Evolutionary conservation across 2,113 vertebrate genomes (phyloP).

Genomic region (Sphyrna mokarran): DNA sequence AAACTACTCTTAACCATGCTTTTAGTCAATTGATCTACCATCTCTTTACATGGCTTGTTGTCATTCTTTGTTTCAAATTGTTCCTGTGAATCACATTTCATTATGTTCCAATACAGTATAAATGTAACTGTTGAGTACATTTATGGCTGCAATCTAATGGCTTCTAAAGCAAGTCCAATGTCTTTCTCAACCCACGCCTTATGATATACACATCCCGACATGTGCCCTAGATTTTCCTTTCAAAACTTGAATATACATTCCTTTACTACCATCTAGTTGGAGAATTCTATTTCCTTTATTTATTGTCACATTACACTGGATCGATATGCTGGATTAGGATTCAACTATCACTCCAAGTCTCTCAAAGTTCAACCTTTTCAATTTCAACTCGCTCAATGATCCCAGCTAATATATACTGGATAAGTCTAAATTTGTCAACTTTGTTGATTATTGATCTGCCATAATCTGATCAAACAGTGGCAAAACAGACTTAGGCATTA

Average conservation of each 20-base stretch:
- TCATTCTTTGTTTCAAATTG: no score
- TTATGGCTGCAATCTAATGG: not conserved
- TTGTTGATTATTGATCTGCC: not conserved
- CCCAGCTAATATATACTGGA: not conserved
- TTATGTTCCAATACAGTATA: no score
- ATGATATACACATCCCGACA: not conserved
- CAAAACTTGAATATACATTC: not conserved
- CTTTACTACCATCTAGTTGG: not conserved
- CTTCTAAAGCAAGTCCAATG: not conserved
- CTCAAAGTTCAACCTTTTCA: not conserved
- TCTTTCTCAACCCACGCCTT: not conserved
- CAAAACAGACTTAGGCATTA: not conserved
- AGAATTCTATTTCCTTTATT: not conserved
- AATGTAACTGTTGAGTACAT: not conserved
- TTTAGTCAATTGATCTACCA: no score
- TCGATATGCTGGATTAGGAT: not conserved
- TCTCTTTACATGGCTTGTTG: no score
- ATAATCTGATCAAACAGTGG: not conserved
- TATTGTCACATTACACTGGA: not conserved
- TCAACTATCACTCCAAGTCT: not conserved
- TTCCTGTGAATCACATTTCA: no score
- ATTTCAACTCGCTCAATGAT: not conserved
- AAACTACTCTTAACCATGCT: no score
- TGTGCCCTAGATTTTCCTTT: not conserved
- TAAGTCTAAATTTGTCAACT: not conserved